Evolutionary conservation across 2,797 vertebrate species (phyloP).

Genomic region (Tenualosa ilisha): DNA sequence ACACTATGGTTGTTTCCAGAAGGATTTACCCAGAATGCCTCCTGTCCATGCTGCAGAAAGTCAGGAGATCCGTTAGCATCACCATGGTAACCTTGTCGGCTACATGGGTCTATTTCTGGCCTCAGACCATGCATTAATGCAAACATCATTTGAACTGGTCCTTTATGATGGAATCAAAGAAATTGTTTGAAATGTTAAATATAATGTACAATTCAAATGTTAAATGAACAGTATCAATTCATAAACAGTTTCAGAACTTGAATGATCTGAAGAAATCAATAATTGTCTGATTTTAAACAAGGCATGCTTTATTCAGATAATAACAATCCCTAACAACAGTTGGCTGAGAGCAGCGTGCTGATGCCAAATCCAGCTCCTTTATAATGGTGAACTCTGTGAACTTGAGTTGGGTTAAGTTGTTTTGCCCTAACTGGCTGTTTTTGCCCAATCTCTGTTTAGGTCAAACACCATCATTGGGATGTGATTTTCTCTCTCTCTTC

Average conservation of each 20-base stretch:
- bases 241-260: not conserved
- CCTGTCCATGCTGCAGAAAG: not conserved
- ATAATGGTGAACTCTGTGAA: not conserved
- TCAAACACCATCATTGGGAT: not conserved
- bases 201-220: not conserved
- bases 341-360: not conserved
- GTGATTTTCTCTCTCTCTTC: not conserved
- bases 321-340: not conserved
- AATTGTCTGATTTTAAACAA: not conserved
- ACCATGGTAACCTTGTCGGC: conserved; percentile 28
- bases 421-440: not conserved
- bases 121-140: not conserved
- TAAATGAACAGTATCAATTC: not conserved
- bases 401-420: not conserved
- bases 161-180: conserved; percentile 1
- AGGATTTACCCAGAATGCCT: not conserved
- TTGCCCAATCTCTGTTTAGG: conserved; percentile 4
- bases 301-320: not conserved
- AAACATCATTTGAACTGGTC: conserved; percentile 27
- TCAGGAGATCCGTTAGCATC: conserved; percentile 25
- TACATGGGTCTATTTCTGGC: conserved; percentile 20
- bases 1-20: conserved; percentile 16
- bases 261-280: not conserved
- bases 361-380: not conserved
- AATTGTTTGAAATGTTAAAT: not conserved